Percentiles rank a stretch among this genome's conserved stretches.
Evolutionary conservation across 2,888 invertebrate species (phyloP).

Genomic region (Scaptomyza tumidula): DNA sequence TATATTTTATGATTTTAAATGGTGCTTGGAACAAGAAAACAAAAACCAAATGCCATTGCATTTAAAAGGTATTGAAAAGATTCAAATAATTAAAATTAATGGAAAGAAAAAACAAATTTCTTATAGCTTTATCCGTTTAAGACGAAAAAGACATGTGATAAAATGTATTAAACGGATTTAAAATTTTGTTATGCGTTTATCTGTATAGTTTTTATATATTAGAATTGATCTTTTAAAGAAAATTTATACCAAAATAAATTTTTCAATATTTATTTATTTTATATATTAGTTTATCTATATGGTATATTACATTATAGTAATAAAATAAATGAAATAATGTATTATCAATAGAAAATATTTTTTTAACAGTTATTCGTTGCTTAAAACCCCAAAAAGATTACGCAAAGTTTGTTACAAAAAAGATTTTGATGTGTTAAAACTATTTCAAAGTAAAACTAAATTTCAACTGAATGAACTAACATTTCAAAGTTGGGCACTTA

Average conservation of each 20-base stretch:
- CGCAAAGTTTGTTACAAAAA: not conserved
- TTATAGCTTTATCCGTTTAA: not conserved
- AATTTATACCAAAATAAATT: too few relatives aligned
- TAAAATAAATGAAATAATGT: too few relatives aligned
- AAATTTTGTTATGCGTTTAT: too few relatives aligned
- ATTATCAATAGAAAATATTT: not conserved
- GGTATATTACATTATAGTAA: too few relatives aligned
- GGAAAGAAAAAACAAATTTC: not conserved
- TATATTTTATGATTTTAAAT: conserved; percentile 15
- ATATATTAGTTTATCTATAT: too few relatives aligned
- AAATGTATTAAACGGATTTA: too few relatives aligned
- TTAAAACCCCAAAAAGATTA: not conserved
- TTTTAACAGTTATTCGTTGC: not conserved
- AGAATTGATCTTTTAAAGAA: too few relatives aligned
- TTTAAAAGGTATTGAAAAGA: not conserved
- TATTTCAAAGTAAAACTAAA: too few relatives aligned
- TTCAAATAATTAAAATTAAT: conserved; percentile 4
- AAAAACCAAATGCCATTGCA: not conserved
- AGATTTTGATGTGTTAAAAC: not conserved
- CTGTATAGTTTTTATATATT: too few relatives aligned
- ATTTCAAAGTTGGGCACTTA: not conserved
- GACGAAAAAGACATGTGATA: too few relatives aligned
- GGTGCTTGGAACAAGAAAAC: not conserved
- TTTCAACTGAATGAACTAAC: not conserved
- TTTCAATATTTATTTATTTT: too few relatives aligned